Base-by-base conservation (phyloP, 2,797 vertebrate species). In the Enteromius treurensis region DNA sequence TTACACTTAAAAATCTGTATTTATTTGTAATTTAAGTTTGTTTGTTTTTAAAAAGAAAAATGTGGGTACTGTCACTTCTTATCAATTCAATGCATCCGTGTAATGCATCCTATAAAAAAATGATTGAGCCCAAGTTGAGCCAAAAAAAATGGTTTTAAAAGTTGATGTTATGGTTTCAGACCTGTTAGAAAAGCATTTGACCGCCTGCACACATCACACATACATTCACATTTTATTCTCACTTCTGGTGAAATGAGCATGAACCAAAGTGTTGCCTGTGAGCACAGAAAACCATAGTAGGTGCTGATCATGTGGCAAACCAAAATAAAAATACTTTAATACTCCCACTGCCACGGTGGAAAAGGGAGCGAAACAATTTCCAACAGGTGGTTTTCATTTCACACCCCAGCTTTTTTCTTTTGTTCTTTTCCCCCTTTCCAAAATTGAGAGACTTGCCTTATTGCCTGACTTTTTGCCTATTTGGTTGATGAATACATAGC, bases 361-460 rank as follows among this genome's bases (percentile, higher is more conserved):
- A 53, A 84, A 42, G n/a, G n/a, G 8, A 76, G 47, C 14, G 13
- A 69, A 80, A 80, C 67, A 68, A 14, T 49, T 21, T 79, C 58
- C 69, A 70, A 87, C 88, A 86, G 83, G 86, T 87, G 88, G 78
- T 85, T 89, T 86, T 86, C 81, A 87, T 89, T 89, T 87, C 64
- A 73, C 77, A 87, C 69, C 58, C 78, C 69, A 71, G 70, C 37
- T 53, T 81, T 82, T 82, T 81, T 78, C 60, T 86, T 84, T 77
- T 84, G 65, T 80, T 82, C 74, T 75, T 80, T 85, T 77, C 37
- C 37, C 29, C 13, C 58, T 45, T 51, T 62, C n/a, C n/a, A 82
- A 84, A 87, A 82, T 82, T 82, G 42, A 82, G 73, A 73, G 74
- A 79, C 51, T 69, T 82, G 77, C 69, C 76, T 80, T 85, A 79